Evolutionary conservation across 2,113 vertebrate species (phyloP), one percentile per base, ranked within the genome.

Genomic region (Pogonocichla stellata): DNA sequence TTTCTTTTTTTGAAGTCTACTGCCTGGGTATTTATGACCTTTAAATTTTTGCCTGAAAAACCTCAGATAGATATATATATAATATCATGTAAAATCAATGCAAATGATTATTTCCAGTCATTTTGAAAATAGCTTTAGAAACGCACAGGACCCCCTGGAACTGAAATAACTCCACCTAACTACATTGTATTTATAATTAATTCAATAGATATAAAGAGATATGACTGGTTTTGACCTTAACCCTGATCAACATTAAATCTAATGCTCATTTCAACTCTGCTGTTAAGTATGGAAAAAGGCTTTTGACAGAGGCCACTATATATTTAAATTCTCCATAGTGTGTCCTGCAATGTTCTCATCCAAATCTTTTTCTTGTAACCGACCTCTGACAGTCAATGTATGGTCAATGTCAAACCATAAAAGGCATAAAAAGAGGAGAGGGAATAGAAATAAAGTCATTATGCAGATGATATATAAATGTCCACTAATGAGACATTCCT

Each of bases 381-480:
- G 38, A 90, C 79, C 92, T 80, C 79, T 8, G 17, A 77, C 47
- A 88, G 60, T 51, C 67, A 92, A 43, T 38, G 75, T 64, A 90
- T 57, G 81, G 67, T 43, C 42, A 77, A 83, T 54, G 51, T 85
- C 71, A 95, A 92, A 90, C 20, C 34, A 88, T 86, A 86, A 95
- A 96, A 86, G 75, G 48, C 73, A 93, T 65, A 72, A 86, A 78
- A 71, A 81, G 43, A 24, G 60, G 19, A 65, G 31, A 90, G 45
- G 85, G 51, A 93, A 83, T 60, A 64, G 79, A 86, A 88, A 75
- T 42, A 62, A 33, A 64, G 54, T 88, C 34, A 74, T 92, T 83
- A 90, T 91, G 58, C 28, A 83, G 88, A 94, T 94, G 60, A 94
- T 93, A 92, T 90, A 95, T 95, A 90, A 88, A 93, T 66, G 56